Conservation (phyloP, 2,888 invertebrate genomes). For the Fissipunctia ypsillon region DNA sequence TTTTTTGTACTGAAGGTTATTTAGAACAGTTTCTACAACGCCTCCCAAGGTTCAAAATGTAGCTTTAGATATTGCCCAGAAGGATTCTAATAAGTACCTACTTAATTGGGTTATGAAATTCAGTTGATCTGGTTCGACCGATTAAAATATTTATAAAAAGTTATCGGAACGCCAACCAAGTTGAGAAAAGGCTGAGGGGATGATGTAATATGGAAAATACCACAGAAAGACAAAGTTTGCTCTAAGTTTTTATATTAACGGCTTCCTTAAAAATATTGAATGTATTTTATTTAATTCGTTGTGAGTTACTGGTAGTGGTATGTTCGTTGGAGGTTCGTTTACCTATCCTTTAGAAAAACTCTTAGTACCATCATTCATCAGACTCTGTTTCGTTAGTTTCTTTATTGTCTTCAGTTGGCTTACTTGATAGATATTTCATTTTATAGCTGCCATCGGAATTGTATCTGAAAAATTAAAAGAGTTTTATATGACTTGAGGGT, state of each 20-base stretch:
- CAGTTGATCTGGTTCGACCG: not conserved
- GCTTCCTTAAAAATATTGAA: conserved; percentile 41
- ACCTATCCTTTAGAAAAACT: conserved; percentile 42
- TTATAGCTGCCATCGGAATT: conserved; percentile 92
- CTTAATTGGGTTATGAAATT: not conserved
- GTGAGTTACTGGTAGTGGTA: not conserved
- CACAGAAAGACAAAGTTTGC: not conserved
- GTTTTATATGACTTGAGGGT: not conserved
- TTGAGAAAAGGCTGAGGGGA: not conserved
- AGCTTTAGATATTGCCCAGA: not conserved
- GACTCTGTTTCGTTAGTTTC: conserved; percentile 53
- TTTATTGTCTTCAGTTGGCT: conserved; percentile 65
- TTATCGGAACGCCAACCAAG: not conserved
- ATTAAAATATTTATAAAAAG: too few relatives aligned
- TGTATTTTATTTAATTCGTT: not conserved
- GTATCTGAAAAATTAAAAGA: conserved; percentile 73
- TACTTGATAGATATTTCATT: conserved; percentile 89
- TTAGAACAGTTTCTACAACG: too few relatives aligned
- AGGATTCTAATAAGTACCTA: not conserved
- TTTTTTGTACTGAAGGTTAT: too few relatives aligned
- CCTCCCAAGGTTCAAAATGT: too few relatives aligned
- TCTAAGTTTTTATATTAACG: conserved; percentile 37
- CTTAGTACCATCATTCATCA: conserved; percentile 43
- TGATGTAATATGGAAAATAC: not conserved
- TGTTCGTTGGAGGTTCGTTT: not conserved